Conservation (phyloP, 1,140 invertebrate genomes). For the Caenorhabditis brenneri region DNA sequence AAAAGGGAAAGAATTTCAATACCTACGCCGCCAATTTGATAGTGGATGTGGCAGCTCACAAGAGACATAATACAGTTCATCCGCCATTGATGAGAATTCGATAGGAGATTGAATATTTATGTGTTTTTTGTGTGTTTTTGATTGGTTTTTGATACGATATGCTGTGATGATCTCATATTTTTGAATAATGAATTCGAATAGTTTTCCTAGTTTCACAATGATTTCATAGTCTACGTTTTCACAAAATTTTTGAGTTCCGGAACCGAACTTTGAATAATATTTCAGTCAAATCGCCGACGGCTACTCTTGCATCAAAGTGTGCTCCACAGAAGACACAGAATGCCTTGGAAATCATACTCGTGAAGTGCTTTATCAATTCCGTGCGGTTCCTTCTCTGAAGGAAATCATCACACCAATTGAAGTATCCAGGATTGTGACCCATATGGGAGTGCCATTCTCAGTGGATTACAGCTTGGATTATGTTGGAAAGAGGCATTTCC, state of each 20-base stretch:
- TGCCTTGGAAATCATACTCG: slow-evolving; percentile 65
- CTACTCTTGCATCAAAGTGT: slow-evolving; percentile 69
- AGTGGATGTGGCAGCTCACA: slow-evolving; percentile 64
- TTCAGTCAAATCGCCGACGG: slow-evolving; percentile 68
- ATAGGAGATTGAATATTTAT: slow-evolving; percentile 2
- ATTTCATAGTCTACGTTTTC: too few relatives aligned
- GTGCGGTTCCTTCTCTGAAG: slow-evolving; percentile 61
- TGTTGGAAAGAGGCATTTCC: slow-evolving; percentile 40
- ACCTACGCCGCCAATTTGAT: slow-evolving; percentile 70
- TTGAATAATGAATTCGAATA: too few relatives aligned
- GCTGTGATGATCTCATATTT: slow-evolving; percentile 49
- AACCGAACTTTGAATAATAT: too few relatives aligned
- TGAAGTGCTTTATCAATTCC: slow-evolving; percentile 70
- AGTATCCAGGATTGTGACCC: slow-evolving; percentile 53
- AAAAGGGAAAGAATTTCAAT: slow-evolving; percentile 61
- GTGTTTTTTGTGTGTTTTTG: neutral
- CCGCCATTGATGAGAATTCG: slow-evolving; percentile 31
- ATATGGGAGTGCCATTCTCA: slow-evolving; percentile 59
- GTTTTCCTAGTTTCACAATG: too few relatives aligned
- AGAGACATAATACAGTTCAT: slow-evolving; percentile 50
- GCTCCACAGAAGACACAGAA: slow-evolving; percentile 54
- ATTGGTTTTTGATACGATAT: too few relatives aligned
- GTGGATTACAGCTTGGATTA: slow-evolving; percentile 54
- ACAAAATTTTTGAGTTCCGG: too few relatives aligned
- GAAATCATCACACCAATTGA: slow-evolving; percentile 49